Conservation (phyloP, 2,888 invertebrate species). For the Aphidoletes aphidimyza region DNA sequence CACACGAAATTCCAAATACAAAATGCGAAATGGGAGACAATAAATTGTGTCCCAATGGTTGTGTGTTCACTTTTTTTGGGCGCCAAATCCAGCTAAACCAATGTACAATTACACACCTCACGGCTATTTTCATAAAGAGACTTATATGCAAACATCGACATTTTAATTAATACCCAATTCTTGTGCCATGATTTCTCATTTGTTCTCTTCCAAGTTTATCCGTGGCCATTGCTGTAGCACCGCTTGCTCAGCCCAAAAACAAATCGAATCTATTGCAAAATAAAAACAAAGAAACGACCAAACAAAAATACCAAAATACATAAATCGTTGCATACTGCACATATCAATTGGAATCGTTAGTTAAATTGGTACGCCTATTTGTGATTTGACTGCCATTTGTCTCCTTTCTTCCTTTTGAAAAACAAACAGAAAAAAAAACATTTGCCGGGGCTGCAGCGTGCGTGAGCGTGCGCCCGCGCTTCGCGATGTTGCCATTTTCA, state of each 20-base stretch:
- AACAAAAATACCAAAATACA: background rate
- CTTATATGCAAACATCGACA: constrained; percentile 34
- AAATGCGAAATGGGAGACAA: background rate
- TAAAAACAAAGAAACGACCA: background rate
- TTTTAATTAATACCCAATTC: constrained; percentile 28
- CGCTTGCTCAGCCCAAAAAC: background rate
- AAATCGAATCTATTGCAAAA: constrained; percentile 24
- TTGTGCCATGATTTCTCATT: background rate
- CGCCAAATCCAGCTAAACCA: constrained; percentile 6
- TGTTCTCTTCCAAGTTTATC: background rate
- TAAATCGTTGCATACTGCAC: too few species aligned
- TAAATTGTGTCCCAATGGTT: constrained; percentile 15
- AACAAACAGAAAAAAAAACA: background rate
- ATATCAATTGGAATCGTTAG: background rate
- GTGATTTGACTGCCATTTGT: background rate
- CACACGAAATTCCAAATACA: too few species aligned
- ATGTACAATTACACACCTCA: background rate
- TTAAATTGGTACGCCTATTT: constrained; percentile 19
- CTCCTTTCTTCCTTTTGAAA: background rate
- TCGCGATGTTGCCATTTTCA: constrained; percentile 26
- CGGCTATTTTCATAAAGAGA: constrained; percentile 24
- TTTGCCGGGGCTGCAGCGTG: background rate
- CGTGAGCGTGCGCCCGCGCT: background rate
- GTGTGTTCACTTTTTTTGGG: background rate
- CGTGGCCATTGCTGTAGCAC: background rate